phyloP scores from a whole-genome alignment of 2,113 vertebrate genomes.

The Lonchura striata region DNA sequence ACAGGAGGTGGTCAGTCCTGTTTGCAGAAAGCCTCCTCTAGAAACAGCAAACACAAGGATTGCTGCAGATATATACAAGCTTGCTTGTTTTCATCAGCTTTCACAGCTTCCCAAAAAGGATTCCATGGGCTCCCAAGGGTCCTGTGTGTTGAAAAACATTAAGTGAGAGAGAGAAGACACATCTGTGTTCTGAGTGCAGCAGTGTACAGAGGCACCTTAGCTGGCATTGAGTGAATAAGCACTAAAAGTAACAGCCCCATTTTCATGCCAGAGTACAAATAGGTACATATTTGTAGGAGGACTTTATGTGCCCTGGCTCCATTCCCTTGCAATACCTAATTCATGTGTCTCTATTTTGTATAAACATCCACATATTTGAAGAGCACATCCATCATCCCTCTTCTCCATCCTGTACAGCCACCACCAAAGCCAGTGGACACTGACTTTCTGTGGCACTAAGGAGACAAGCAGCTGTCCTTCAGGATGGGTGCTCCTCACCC shows the following conservation, averaged over 20 bases:
- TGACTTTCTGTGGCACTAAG: neutral
- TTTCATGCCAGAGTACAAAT: neutral
- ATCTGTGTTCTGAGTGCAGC: neutral
- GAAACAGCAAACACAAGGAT: neutral
- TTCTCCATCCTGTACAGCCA: neutral
- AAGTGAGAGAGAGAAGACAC: neutral
- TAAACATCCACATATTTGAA: neutral
- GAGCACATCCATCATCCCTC: neutral
- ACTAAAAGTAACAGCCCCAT: neutral
- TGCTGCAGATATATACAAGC: neutral
- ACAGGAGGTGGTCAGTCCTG: neutral
- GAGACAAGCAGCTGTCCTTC: neutral
- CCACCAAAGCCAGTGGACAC: neutral
- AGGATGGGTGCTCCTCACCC: neutral
- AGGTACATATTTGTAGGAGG: neutral
- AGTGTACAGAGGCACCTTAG: neutral
- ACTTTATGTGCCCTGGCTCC: neutral
- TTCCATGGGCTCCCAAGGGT: neutral
- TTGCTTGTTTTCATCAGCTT: neutral
- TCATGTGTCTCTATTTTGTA: neutral
- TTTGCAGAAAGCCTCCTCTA: neutral
- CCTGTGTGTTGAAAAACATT: neutral
- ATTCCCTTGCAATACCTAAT: neutral
- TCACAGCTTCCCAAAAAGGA: neutral
- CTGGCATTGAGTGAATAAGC: neutral